Base-by-base conservation (phyloP, 2,888 invertebrate genomes). In the Sinelater perroti region DNA sequence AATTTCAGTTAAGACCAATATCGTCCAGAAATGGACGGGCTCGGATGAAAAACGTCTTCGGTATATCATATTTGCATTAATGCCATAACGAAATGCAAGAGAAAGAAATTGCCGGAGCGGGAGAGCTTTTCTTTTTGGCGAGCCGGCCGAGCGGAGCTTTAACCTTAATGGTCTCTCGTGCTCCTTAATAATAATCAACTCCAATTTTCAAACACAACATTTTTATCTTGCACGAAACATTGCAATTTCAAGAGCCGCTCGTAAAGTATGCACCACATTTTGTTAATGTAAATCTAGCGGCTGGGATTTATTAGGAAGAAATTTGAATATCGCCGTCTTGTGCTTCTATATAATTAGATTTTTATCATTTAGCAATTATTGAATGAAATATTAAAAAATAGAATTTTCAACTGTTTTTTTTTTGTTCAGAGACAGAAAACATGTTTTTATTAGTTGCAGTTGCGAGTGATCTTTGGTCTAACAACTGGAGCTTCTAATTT, bases 81-180 rank as follows among this genome's bases (percentile, higher is more conserved):
- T 20, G 11, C 21, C 13, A 11, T 11, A 38, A 6, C 10, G n/a
- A 20, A 38, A 38, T 20, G 17, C n/a, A 35, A 35, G 18, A 38
- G 38, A 20, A 38, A 18, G 4, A 1, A 20, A 38, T 20, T 38
- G 20, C 11, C 18, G 11, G 20, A 20, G 11, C 20, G 10, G 1
- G 20, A 2, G 20, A 20, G 21, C 20, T 11, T 38, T 38, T 20
- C 21, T 38, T 10, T 13, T 7, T 18, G 16, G 7, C 33, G 11
- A 38, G 38, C 38, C 18, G 7, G 20, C 13, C 24, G 3, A 14
- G 21, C 40, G 8, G 40, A 40, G 40, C 38, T 38, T 38, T 40
- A 40, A 40, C 40, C 40, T 40, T 40, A 40, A 40, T 40, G 20
- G 40, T 40, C 24, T 24, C 40, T 40, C 40, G 40, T 40, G 40